Evolutionary conservation across 2,888 invertebrate species (phyloP), one percentile per base, ranked within the genome.

Genomic region (Junonia oenone): DNA sequence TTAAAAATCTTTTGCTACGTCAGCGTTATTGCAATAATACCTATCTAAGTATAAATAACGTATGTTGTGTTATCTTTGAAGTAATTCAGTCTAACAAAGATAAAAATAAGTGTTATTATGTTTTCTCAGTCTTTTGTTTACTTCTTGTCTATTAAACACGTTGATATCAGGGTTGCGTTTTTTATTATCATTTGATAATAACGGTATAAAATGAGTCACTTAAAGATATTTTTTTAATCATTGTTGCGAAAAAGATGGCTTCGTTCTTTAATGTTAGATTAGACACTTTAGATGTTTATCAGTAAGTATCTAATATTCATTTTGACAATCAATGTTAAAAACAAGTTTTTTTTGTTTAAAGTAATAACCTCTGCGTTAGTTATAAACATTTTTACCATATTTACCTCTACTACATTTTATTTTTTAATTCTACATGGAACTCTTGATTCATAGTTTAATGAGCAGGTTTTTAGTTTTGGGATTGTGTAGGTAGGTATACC

Each of bases 1-100:
- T 26, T 26, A 5, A 26, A 6, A 5, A 3, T 26, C 26, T 26
- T 5, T 5, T 26, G 3, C 3, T 5, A 26, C 9, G 29, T 29
- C 9, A 29, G 6, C 29, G n/a, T 29, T 33, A 33, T 33, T 43
- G 43, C 43, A 43, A 11, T n/a, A 3, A 17, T 33, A 19, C 11
- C 8, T 19, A 19, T 33, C n/a, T n/a, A n/a, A n/a, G n/a, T n/a
- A n/a, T n/a, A 13, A 47, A 47, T 14, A 47, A 11, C 14, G 5
- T n/a, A 17, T 19, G 2, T n/a, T n/a, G 31, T 31, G 13, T 33
- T 19, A n/a, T 33, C 47, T 47, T n/a, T 33, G 45, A 13, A 37
- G n/a, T 47, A 37, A 50, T 64, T 65, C 63, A 26, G 13, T 26
- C 13, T 26, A 14, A 43, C 22, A 26, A 13, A 43, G 43, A 43